These are phyloP conservation scores for Pachyuromys duprasi DNA, from an alignment of 2,797 vertebrate species.

Conservation along the genomic window DNA sequence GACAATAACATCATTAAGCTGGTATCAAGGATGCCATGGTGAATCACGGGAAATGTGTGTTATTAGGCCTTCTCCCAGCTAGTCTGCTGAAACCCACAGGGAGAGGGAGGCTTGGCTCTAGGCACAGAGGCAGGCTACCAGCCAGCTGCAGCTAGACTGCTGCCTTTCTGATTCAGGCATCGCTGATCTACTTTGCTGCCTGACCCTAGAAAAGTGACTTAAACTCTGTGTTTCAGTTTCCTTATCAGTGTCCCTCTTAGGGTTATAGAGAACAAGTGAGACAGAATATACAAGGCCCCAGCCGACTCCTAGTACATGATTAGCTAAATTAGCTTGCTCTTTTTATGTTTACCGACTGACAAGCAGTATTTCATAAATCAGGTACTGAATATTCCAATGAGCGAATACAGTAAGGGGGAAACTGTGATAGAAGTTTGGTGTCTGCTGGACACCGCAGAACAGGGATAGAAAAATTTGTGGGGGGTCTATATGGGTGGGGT, in stretches of 20 bases:
- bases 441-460: background rate
- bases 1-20: constrained; percentile 1
- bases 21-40: constrained; percentile 33
- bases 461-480: background rate
- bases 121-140: background rate
- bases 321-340: background rate
- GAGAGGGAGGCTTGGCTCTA: background rate
- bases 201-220: background rate
- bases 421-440: background rate
- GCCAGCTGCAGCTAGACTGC: background rate
- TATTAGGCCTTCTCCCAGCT: constrained; percentile 17
- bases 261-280: constrained; percentile 23
- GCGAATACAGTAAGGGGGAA: background rate
- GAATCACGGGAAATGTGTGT: constrained; percentile 57
- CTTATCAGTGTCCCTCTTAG: background rate
- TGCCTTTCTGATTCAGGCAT: background rate
- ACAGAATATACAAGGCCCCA: background rate
- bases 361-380: constrained; percentile 3
- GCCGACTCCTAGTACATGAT: background rate
- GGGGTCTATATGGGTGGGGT: background rate
- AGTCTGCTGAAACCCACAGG: background rate
- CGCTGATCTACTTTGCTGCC: background rate
- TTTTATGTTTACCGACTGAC: constrained; percentile 12
- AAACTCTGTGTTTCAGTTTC: background rate
- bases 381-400: background rate